Base-by-base conservation (phyloP, 2,113 vertebrate genomes). In the Mus spicilegus region DNA sequence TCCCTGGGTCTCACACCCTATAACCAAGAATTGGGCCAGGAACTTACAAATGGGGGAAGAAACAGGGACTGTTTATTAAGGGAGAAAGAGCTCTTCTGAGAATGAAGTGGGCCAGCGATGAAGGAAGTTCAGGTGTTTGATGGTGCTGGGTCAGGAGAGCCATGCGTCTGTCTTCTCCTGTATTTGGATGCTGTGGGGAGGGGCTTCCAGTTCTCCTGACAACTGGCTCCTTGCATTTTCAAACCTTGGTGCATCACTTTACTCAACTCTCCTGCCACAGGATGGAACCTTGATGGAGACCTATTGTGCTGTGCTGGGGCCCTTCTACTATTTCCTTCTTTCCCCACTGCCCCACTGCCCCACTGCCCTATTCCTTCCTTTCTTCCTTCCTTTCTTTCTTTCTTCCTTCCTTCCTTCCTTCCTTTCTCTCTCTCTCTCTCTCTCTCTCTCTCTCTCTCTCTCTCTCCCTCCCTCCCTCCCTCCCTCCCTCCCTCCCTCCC, bases 291-390 rank as follows among this genome's bases (percentile, higher is more conserved):
- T n/a, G 33, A 7, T 1, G 42, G 95, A 24, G 39, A 76, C 65
- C 30, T 14, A 5, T 42, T 5, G 1, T 17, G 6, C 39, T 4
- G 26, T 36, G 87, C 13, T 54, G 33, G 65, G 39, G 24, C 36
- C 22, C 56, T 56, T 19, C 30, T 30, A 42, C 2, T 33, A 5
- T 49, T 67, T 49, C 76, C 19, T 54, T 33, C 33, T 30, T 56
- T 20, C 42, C 42, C 6, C 0, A 2, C n/a, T 24, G 0, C 13
- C 20, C 49, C 4, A 0, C 49, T 42, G 42, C 42, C 42, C 42
- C 42, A 42, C 42, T 42, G 42, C 42, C 42, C 42, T 42, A 42
- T 42, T 88, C 24, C 39, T 24, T 33, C 54, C 17, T 36, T 26
- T 26, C 39, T 14, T 20, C 20, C 69, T 6, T 13, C 11, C 20